Evolutionary conservation across 2,113 vertebrate species (phyloP), one percentile per base, ranked within the genome.

Genomic region (Mirza zaza): DNA sequence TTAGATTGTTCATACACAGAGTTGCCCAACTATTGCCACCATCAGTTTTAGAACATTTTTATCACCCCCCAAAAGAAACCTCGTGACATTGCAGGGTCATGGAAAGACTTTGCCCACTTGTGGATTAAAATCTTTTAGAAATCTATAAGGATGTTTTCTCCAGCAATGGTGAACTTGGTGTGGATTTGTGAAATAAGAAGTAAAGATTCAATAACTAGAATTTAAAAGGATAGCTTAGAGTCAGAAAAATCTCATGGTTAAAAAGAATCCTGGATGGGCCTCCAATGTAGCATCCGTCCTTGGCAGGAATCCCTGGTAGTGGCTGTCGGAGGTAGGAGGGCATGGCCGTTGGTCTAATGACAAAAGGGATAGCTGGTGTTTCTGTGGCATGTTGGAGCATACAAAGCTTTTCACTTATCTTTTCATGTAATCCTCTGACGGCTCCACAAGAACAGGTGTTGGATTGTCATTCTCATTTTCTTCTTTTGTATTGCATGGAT

Each of bases 401-500:
- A 52, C 73, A 42, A 29, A 61, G 42, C 36, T n/a, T 42, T 84
- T 20, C 52, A 11, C 52, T 55, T 2, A 10, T 71, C 50, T 27
- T 7, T n/a, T 52, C 1, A 0, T 42, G 34, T 8, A 2, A 3
- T 27, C 32, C 13, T 13, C 34, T 25, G 27, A 8, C 4, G 2
- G 14, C 32, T 52, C 36, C 52, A 27, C 3, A 1, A n/a, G 15
- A 13, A 21, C 29, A 21, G 59, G 18, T 27, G 10, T 11, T 9
- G 27, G 76, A 13, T 12, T 34, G 29, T 12, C 9, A 77, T 9
- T 5, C 32, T 34, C 75, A 13, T 77, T 52, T 52, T 34, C 67
- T 52, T 12, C 25, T 52, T 52, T 77, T 77, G 21, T 77, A 10
- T 77, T 77, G 42, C 9, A 1, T 76, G 4, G 48, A 29, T 76